Evolutionary conservation across 1,140 invertebrate genomes (phyloP), one percentile per base, ranked within the genome.

Genomic region (Meloidogyne exigua): DNA sequence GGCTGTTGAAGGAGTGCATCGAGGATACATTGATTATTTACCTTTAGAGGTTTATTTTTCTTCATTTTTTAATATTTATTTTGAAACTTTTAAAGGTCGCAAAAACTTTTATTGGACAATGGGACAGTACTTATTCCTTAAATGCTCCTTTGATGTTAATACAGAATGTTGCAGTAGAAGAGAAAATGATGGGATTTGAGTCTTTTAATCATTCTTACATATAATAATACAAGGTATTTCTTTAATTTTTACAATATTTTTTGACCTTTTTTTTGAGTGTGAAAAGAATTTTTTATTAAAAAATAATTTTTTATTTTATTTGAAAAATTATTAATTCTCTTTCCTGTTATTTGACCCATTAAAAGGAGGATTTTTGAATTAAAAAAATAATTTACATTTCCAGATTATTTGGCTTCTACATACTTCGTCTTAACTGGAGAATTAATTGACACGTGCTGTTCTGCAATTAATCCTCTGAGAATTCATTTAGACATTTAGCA

Each of bases 131-230:
- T 28, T 93, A 96, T 88, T 95, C 94, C 39, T 91, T 91, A 67
- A 94, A 95, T 86, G 93, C 95, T 83, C 92, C 94, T 28, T 95
- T 93, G 15, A 91, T n/a, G n/a, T n/a, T n/a, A n/a, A n/a, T n/a
- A n/a, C n/a, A n/a, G n/a, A n/a, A n/a, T n/a, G n/a, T n/a, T n/a
- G n/a, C n/a, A n/a, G n/a, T n/a, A n/a, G n/a, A n/a, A n/a, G n/a
- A n/a, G n/a, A n/a, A n/a, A n/a, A n/a, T n/a, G n/a, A n/a, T n/a
- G n/a, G n/a, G n/a, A n/a, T n/a, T n/a, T n/a, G n/a, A n/a, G n/a
- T n/a, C 95, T 44, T 99, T 99, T 90, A 99, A 98, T 88, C 98
- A 96, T 13, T 98, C 95, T 89, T 99, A 99, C n/a, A n/a, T n/a
- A n/a, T 89, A 67, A 65, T 32, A 68, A 68, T 23, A 72, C 82